Conservation (phyloP, 2,888 invertebrate genomes). For the Scaptomyza polygonia region DNA sequence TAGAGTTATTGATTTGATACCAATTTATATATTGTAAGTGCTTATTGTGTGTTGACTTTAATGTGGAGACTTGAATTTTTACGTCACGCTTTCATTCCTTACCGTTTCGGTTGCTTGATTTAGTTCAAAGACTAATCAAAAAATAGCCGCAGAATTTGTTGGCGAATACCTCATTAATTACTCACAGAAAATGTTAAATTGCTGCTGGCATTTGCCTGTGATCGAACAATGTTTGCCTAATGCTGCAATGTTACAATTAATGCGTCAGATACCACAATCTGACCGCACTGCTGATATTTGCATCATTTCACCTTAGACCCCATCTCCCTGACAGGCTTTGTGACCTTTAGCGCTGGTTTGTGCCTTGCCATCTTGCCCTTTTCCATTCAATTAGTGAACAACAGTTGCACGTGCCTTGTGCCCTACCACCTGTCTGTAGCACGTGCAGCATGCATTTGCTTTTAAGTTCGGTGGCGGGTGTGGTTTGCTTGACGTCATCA, state of each 20-base stretch:
- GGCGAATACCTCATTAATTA: slow-evolving; percentile 31
- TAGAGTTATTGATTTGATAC: no score
- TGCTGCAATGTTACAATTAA: slow-evolving; percentile 42
- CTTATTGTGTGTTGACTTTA: no score
- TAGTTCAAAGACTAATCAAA: neutral
- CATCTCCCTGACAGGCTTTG: neutral
- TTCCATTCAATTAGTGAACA: slow-evolving; percentile 55
- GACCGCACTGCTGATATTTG: slow-evolving; percentile 20
- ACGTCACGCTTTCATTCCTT: neutral
- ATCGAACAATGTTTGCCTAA: slow-evolving; percentile 8
- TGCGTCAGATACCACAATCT: slow-evolving; percentile 35
- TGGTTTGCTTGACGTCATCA: slow-evolving; percentile 30
- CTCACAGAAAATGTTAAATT: neutral
- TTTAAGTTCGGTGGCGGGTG: slow-evolving; percentile 47
- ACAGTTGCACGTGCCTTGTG: slow-evolving; percentile 37
- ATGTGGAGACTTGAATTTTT: no score
- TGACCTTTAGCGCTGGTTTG: slow-evolving; percentile 6
- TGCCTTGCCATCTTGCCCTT: slow-evolving; percentile 1
- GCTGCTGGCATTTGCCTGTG: slow-evolving; percentile 4
- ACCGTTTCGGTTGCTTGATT: neutral
- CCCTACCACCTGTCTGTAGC: slow-evolving; percentile 25
- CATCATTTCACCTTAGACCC: slow-evolving; percentile 3
- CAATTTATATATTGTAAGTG: no score
- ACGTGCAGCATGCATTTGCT: slow-evolving; percentile 62
- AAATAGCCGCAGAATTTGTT: slow-evolving; percentile 32